phyloP scores from a whole-genome alignment of 1,140 invertebrate species.

The Saccostrea glomerata region DNA sequence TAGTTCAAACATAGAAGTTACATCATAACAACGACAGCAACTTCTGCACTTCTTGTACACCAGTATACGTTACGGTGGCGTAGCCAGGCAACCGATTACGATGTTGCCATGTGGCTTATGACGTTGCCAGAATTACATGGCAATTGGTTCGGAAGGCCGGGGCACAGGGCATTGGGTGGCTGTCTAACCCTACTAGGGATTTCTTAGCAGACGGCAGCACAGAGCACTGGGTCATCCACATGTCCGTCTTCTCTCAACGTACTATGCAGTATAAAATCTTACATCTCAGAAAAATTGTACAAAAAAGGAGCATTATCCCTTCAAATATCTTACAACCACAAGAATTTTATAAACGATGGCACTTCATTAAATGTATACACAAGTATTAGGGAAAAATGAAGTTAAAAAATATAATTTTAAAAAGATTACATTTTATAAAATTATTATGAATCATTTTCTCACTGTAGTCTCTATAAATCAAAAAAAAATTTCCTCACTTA shows the following conservation, averaged over 20 bases:
- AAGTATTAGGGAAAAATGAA: no score
- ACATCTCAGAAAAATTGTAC: slow-evolving; percentile 36
- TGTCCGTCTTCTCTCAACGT: slow-evolving; percentile 26
- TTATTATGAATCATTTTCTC: no score
- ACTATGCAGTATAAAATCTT: slow-evolving; percentile 46
- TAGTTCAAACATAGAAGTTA: background rate
- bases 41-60: background rate
- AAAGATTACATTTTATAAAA: no score
- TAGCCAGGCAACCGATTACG: background rate
- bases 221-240: slow-evolving; percentile 26
- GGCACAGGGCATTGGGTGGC: slow-evolving; percentile 11
- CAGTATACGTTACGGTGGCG: background rate
- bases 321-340: background rate
- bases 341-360: background rate
- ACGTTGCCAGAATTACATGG: background rate
- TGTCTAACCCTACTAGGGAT: slow-evolving; percentile 23
- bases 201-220: background rate
- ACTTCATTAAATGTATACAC: background rate
- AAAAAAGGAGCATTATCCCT: slow-evolving; percentile 39
- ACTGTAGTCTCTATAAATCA: no score
- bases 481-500: background rate
- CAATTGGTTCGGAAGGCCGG: slow-evolving; percentile 3
- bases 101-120: background rate
- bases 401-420: no score
- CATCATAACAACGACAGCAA: background rate